phyloP scores from a whole-genome alignment of 2,797 vertebrate genomes.

The Melanogrammus aeglefinus region DNA sequence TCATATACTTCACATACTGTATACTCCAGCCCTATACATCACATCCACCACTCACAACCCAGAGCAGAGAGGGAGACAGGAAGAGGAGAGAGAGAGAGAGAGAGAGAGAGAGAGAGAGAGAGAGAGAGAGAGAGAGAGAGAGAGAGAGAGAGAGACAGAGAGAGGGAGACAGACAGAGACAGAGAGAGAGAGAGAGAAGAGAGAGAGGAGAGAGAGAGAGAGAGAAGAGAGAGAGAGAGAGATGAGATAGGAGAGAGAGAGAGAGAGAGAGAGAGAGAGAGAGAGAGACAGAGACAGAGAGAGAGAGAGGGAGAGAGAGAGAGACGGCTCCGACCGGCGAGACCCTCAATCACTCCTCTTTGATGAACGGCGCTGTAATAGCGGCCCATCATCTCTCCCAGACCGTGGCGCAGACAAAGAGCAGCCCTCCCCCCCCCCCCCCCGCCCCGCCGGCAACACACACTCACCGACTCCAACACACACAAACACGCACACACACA shows the following conservation, averaged over 20 bases:
- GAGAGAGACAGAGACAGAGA: slow-evolving; percentile 21
- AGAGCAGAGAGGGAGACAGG: slow-evolving; percentile 24
- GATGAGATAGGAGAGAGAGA: slow-evolving; percentile 22
- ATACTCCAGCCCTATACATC: slow-evolving; percentile 35
- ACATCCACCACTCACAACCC: slow-evolving; percentile 17
- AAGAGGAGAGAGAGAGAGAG: neutral
- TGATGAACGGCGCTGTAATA: slow-evolving; percentile 49
- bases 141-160: too few species aligned
- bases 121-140: too few species aligned
- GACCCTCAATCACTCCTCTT: slow-evolving; percentile 27
- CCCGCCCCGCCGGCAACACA: too few species aligned
- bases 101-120: too few species aligned
- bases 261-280: slow-evolving; percentile 21
- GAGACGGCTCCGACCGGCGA: slow-evolving; percentile 13
- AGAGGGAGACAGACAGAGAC: too few species aligned
- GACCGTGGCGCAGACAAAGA: slow-evolving; percentile 40
- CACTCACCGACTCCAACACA: too few species aligned
- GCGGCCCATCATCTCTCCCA: slow-evolving; percentile 41
- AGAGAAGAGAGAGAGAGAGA: slow-evolving; percentile 26
- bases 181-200: too few species aligned
- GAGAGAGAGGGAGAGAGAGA: slow-evolving; percentile 24
- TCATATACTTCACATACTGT: slow-evolving; percentile 23
- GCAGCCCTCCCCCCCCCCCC: slow-evolving; percentile 9
- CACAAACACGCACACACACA: too few species aligned
- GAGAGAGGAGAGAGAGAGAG: slow-evolving; percentile 23